Base-by-base conservation (phyloP, 2,888 invertebrate species). In the Allolobophora icterica region DNA sequence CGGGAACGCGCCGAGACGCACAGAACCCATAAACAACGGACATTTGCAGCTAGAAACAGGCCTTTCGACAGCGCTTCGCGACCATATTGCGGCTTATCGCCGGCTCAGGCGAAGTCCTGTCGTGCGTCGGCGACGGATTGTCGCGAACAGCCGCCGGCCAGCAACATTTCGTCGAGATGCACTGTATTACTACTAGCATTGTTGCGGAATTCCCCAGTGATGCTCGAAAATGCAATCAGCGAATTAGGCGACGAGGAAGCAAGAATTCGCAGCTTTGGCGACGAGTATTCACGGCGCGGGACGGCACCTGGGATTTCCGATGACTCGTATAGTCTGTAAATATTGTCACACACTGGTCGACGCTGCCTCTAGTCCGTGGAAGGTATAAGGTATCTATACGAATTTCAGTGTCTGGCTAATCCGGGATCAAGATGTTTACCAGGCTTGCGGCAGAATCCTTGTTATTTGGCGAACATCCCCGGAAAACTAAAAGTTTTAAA, bases 81-180 rank as follows among this genome's bases (percentile, higher is more conserved):
- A 71, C 71, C 71, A 71, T 71, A 71, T 71, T n/a, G 71, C 71
- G 71, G n/a, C 71, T 71, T 71, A 71, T n/a, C 71, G 71, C 71
- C 71, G n/a, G n/a, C 71, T 52, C 52, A 52, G 52, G 21, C 71
- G 71, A n/a, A n/a, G 71, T 24, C 52, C 3, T 52, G 6, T 71
- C 71, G 71, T 5, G 17, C 71, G 4, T 24, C 24, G 52, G 52
- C 71, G 71, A 11, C 71, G 71, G 30, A 30, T 71, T 71, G 71
- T 71, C 71, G 71, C n/a, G n/a, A 71, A 30, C 11, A 4, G n/a
- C n/a, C n/a, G 58, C 58, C 30, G 58, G 30, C 30, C 24, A 30
- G 30, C 58, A 71, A n/a, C 71, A n/a, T 71, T 71, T 30, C 71
- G 30, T 11, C n/a, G 71, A 71, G 71, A 71, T 71, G 30, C 71